phyloP scores from a whole-genome alignment of 2,113 vertebrate species.

The Gnathonemus echidnorhynchus region DNA sequence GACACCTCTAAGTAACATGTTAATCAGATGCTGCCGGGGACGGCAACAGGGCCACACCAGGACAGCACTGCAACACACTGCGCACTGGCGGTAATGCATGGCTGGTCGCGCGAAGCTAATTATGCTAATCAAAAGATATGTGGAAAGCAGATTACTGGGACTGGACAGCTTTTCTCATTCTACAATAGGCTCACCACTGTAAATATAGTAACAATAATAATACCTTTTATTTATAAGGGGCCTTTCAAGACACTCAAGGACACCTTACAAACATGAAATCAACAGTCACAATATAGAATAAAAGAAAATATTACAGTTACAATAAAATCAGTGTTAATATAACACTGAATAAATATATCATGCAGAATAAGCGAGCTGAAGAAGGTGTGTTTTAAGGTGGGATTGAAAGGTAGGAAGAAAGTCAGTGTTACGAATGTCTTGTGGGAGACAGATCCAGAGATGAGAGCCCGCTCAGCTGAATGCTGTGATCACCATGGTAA shows the following conservation, averaged over 20 bases:
- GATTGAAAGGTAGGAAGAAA: not conserved
- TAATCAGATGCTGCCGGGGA: slow-evolving; percentile 35
- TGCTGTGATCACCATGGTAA: too few species aligned
- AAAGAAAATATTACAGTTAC: not conserved
- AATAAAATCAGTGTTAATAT: not conserved
- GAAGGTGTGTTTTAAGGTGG: not conserved
- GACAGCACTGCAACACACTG: not conserved
- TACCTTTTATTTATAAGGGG: not conserved
- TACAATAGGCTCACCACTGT: not conserved
- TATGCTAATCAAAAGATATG: not conserved
- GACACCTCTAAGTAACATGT: slow-evolving; percentile 43
- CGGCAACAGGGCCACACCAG: not conserved
- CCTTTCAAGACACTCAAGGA: not conserved
- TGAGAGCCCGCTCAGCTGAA: too few species aligned
- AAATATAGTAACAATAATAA: not conserved
- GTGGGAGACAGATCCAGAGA: too few species aligned
- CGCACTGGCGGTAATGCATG: not conserved
- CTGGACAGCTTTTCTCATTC: not conserved
- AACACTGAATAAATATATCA: not conserved
- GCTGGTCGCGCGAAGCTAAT: not conserved
- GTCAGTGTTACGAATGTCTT: not conserved
- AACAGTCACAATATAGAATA: not conserved
- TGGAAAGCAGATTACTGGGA: not conserved
- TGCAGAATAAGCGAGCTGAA: not conserved
- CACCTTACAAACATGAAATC: not conserved